Base-by-base conservation (phyloP, 2,888 invertebrate species). In the Petrophora chlorosata region DNA sequence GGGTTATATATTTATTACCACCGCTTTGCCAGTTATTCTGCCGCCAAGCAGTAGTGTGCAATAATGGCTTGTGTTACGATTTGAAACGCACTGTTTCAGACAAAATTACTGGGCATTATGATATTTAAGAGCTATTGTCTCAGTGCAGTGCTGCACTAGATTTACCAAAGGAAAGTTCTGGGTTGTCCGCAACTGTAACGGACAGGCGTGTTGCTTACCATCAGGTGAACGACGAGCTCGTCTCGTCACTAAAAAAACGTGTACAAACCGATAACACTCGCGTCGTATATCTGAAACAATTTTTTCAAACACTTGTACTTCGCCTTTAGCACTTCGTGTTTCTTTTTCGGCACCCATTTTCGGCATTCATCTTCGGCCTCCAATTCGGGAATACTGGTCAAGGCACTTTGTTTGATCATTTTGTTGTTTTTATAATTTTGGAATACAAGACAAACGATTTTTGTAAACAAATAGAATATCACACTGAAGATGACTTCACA, bases 231-330 rank as follows among this genome's bases (percentile, higher is more conserved):
- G n/a, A n/a, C n/a, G n/a, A n/a, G n/a, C n/a, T n/a, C n/a, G n/a
- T n/a, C n/a, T n/a, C n/a, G 8, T 14, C 14, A 19, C n/a, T 17
- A 9, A 10, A 13, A 26, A 17, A 38, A 30, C n/a, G n/a, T n/a
- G 0, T 8, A 36, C 44, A 53, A 25, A 59, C 77, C 78, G 0
- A 87, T 84, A 0, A 88, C 79, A 38, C 82, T 86, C 0, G 88
- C 87, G 30, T 89, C 89, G 45, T 88, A 88, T 2, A 89, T 80
- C 59, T 89, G 88, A 33, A 89, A 89, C 0, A 89, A 63, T 51
- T 89, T 88, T 58, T 89, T 89, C 42, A 89, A 56, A 49, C 88
- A 89, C 63, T 87, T 89, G 42, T 89, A 89, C 53, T 89, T 89
- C 0, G 86, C 88, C 64, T 89, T 89, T 0, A 89, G 59, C 0